These are phyloP conservation scores for Ganaspis sp. DNA, from an alignment of 1,140 invertebrate genomes.

Conservation along the genomic window DNA sequence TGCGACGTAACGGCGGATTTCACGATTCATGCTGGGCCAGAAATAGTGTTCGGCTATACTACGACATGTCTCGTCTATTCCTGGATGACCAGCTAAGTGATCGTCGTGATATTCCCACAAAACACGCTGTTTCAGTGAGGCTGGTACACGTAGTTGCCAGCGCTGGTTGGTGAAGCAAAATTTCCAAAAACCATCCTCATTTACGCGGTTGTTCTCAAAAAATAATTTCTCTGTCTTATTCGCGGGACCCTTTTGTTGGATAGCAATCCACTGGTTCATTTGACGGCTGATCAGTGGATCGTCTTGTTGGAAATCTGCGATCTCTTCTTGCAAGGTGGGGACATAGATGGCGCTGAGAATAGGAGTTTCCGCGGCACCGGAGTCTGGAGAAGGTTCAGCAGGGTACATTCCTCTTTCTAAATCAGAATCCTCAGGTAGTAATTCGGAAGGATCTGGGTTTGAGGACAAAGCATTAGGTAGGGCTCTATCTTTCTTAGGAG, in stretches of 20 bases:
- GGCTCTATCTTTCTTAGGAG: slow-evolving; percentile 52
- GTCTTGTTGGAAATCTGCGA: too few species aligned
- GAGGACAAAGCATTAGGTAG: slow-evolving; percentile 45
- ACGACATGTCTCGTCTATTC: background rate
- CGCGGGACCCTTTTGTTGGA: too few species aligned
- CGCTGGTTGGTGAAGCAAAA: background rate
- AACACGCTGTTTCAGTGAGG: background rate
- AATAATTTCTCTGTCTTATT: too few species aligned
- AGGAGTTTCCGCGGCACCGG: too few species aligned
- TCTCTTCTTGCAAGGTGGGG: too few species aligned
- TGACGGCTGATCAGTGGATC: too few species aligned
- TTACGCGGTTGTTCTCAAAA: too few species aligned
- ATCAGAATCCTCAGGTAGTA: too few species aligned
- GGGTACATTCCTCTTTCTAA: too few species aligned
- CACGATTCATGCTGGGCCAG: background rate
- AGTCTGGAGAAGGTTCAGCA: too few species aligned
- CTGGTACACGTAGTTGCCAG: background rate
- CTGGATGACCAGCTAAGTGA: background rate
- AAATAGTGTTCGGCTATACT: background rate
- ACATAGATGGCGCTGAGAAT: too few species aligned
- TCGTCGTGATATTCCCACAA: background rate
- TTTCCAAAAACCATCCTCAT: background rate
- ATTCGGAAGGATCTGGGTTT: background rate
- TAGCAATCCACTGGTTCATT: too few species aligned
- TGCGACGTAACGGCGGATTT: background rate